Conservation (phyloP, 1,140 invertebrate genomes). For the Eufriesea mexicana region DNA sequence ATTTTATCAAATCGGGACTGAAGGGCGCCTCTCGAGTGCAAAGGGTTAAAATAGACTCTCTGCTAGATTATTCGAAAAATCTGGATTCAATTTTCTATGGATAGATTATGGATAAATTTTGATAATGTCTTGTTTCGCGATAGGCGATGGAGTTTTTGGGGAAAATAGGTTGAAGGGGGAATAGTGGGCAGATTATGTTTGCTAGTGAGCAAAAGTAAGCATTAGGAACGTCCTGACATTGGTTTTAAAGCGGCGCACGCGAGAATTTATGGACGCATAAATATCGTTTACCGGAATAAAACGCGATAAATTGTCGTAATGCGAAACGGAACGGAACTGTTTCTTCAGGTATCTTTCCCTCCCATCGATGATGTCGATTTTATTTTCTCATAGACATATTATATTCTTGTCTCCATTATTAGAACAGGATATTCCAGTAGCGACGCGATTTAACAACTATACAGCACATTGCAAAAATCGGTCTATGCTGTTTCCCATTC, state of each 20-base stretch:
- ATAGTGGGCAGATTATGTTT: slow-evolving; percentile 13
- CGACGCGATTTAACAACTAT: not conserved
- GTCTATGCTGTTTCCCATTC: too few relatives aligned
- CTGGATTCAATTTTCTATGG: not conserved
- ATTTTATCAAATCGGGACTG: too few relatives aligned
- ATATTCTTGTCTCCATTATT: not conserved
- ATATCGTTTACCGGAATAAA: slow-evolving; percentile 31
- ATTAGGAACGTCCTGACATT: slow-evolving; percentile 13
- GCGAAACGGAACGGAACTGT: slow-evolving; percentile 18
- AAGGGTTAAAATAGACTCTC: too few relatives aligned
- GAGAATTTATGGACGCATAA: slow-evolving; percentile 30
- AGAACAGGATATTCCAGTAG: not conserved
- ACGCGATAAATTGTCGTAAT: slow-evolving; percentile 27
- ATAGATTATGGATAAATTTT: not conserved
- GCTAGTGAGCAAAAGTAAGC: not conserved
- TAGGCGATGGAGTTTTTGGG: too few relatives aligned
- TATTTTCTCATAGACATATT: not conserved
- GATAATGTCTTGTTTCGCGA: not conserved
- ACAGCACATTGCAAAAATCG: too few relatives aligned
- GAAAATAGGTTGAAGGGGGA: not conserved
- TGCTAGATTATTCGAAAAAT: too few relatives aligned
- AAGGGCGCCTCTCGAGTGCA: too few relatives aligned
- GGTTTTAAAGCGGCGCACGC: slow-evolving; percentile 14
- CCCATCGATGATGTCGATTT: not conserved
- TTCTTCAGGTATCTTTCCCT: not conserved